Evolutionary conservation across 2,888 invertebrate species (phyloP), one percentile per base, ranked within the genome.

Genomic region (Rotaria socialis): DNA sequence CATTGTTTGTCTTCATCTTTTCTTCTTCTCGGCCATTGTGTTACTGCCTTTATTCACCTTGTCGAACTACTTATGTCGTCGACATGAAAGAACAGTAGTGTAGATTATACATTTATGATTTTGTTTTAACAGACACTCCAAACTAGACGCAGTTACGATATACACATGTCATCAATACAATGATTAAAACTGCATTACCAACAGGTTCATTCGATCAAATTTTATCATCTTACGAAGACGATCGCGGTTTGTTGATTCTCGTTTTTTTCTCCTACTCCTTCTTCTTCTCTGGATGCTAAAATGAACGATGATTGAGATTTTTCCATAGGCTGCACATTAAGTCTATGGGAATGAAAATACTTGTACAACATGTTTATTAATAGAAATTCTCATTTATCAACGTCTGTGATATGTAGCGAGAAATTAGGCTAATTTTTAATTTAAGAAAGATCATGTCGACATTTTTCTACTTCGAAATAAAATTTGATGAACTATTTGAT

Each of bases 41-140:
- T 35, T 35, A 56, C 56, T 56, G 24, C 7, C 7, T 56, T 7
- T 19, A 67, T 67, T 41, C 19, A 67, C 67, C 67, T 67, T 67
- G 67, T 27, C 19, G 6, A 67, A 67, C 35, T 19, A 67, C 67
- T 67, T 67, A 19, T 27, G 14, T 41, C 11, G 35, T 67, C 27
- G 35, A 35, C 27, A 14, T 35, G 35, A 14, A 67, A 67, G 67
- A 67, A 67, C 67, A 19, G 35, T 41, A 41, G 35, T 67, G 6
- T 27, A 67, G 67, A 67, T 67, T 67, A 67, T 19, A 67, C 27
- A 67, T 67, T 67, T 35, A 67, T 67, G 67, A 35, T 67, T 67
- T 7, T 41, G 1, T 14, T 27, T 35, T 27, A 67, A 27, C 67
- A 27, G 35, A 67, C 67, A 67, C 67, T 35, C 27, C 16, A 41